Evolutionary conservation across 2,797 vertebrate species (phyloP).

Genomic region (Discoglossus pictus): DNA sequence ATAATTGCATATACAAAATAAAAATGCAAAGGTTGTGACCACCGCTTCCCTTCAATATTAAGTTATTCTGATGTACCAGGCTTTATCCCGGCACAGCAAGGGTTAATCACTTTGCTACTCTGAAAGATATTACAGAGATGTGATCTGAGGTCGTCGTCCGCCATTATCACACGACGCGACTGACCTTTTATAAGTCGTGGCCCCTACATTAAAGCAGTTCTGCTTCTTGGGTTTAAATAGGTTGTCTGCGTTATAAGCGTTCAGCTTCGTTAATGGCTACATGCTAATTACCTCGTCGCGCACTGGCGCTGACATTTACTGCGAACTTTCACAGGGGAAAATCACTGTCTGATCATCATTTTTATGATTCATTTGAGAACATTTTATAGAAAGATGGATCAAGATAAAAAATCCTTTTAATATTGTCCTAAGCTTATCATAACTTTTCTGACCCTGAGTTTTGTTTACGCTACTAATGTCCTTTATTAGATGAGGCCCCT

Average conservation of each 20-base stretch:
- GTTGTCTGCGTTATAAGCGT: constrained; percentile 23
- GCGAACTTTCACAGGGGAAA: no score
- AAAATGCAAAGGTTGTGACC: no score
- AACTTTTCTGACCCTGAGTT: background rate
- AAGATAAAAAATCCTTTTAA: constrained; percentile 1
- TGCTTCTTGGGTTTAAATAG: constrained; percentile 31
- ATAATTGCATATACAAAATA: no score
- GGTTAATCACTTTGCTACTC: background rate
- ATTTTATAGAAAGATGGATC: background rate
- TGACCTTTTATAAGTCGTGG: constrained; percentile 42
- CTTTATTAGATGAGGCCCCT: no score
- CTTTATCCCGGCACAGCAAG: no score
- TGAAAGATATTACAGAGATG: background rate
- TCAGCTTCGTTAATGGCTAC: constrained; percentile 12
- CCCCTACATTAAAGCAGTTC: constrained; percentile 25
- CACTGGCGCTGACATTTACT: constrained; percentile 39
- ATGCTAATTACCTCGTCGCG: constrained; percentile 14
- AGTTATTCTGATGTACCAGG: no score
- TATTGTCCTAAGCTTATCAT: background rate
- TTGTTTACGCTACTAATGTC: no score
- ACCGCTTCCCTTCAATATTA: no score
- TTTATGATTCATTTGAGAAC: background rate
- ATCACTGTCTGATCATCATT: no score
- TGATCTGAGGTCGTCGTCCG: constrained; percentile 19
- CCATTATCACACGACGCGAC: background rate